phyloP scores from a whole-genome alignment of 2,888 invertebrate species.

The Folsomia manolachei region DNA sequence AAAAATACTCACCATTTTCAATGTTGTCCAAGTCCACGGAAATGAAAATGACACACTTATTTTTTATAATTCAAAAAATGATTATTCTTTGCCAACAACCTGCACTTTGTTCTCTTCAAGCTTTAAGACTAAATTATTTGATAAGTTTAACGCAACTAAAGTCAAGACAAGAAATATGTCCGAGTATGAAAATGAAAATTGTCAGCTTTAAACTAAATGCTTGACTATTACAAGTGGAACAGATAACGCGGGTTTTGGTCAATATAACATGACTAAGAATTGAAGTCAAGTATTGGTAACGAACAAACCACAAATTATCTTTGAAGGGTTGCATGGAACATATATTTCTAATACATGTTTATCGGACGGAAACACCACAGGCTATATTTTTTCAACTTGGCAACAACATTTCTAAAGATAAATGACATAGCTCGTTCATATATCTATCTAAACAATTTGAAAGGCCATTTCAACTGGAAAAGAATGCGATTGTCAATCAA shows the following conservation, averaged over 20 bases:
- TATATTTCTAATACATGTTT: not conserved
- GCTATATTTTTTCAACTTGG: not conserved
- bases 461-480: not conserved
- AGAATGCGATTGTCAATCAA: not conserved
- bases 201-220: no score
- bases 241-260: not conserved
- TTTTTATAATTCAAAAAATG: not conserved
- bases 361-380: not conserved
- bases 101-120: not conserved
- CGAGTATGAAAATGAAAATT: no score
- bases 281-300: not conserved
- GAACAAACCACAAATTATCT: not conserved
- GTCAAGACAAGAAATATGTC: no score
- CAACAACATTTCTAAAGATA: conserved; percentile 6
- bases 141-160: no score
- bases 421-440: not conserved
- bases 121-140: not conserved
- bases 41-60: not conserved
- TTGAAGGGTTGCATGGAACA: not conserved
- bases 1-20: conserved; percentile 1
- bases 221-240: no score
- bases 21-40: not conserved
- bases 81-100: no score
- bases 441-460: not conserved
- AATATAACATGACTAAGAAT: not conserved